These are phyloP conservation scores for Cetonia aurata DNA, from an alignment of 2,888 invertebrate species.

Conservation along the genomic window DNA sequence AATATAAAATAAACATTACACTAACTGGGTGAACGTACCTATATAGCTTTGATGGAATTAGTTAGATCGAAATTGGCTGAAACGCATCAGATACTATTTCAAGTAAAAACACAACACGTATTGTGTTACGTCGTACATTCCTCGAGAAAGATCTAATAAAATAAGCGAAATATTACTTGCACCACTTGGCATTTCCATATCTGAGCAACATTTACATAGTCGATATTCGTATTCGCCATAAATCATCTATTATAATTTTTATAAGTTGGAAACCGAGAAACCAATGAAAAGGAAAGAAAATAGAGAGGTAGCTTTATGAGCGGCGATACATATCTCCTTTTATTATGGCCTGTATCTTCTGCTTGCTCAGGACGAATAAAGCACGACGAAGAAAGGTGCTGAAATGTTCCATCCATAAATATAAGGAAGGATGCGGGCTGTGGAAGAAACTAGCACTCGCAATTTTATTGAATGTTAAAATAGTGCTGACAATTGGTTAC, in stretches of 20 bases:
- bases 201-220: conserved; percentile 30
- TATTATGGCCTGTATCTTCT: conserved; percentile 31
- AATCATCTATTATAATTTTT: conserved; percentile 36
- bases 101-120: too few relatives aligned
- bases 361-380: conserved; percentile 19
- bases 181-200: conserved; percentile 5
- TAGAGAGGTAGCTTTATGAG: conserved; percentile 19
- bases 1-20: too few relatives aligned
- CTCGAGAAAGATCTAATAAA: not conserved
- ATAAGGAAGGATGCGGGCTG: conserved; percentile 26
- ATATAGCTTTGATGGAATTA: too few relatives aligned
- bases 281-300: conserved; percentile 16
- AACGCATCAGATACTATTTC: too few relatives aligned
- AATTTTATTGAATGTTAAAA: conserved; percentile 34
- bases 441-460: conserved; percentile 17
- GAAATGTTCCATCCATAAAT: conserved; percentile 39
- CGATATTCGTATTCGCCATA: conserved; percentile 27
- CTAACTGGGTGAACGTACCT: too few relatives aligned
- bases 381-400: conserved; percentile 30
- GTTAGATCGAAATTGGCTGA: too few relatives aligned
- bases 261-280: conserved; percentile 19
- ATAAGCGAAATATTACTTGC: conserved; percentile 17
- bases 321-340: conserved; percentile 31
- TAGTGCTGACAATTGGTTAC: not conserved
- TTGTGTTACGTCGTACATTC: too few relatives aligned